Base-by-base conservation (phyloP, 2,888 invertebrate genomes). In the Pyrrhopygopsis socrates region DNA sequence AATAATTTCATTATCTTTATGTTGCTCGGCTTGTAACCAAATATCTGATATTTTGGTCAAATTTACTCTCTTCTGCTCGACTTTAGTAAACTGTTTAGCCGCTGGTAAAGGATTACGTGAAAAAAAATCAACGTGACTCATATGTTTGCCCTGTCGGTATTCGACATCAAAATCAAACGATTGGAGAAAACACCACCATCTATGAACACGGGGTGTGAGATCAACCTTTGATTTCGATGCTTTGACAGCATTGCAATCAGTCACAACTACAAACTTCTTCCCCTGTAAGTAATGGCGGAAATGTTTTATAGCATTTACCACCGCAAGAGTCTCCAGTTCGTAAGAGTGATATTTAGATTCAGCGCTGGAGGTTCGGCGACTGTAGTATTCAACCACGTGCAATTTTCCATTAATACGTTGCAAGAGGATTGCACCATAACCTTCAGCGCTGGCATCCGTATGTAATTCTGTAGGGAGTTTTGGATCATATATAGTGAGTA, bases 241-340 rank as follows among this genome's bases (percentile, higher is more conserved):
- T 75, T 87, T 84, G 1, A 89, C 2, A 0, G 90, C 30, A 38
- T 90, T 92, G 27, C 89, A 88, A 30, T 89, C 90, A 0, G 89
- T 88, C 11, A 58, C 58, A 8, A 90, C 81, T 24, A 22, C 70
- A 58, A 93, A 92, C 34, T 77, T 81, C 15, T 85, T 58, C 0
- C 89, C 91, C 13, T 92, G 91, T 0, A 94, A 75, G 63, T 88
- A 94, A 0, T 93, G 93, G 0, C 93, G 73, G 60, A 94, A 94
- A 67, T 94, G 92, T 76, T 95, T 93, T 0, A 94, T 78, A 0
- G 93, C 92, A 2, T 89, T 86, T 0, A 93, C 89, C 5, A 92
- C 89, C 0, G 91, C 90, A 2, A 92, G 68, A 1, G 91, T 91
- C 58, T 92, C 90, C 9, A 54, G 9, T 9, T 54, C 54, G 54